phyloP scores from a whole-genome alignment of 2,888 invertebrate genomes.

The Conomelus anceps region DNA sequence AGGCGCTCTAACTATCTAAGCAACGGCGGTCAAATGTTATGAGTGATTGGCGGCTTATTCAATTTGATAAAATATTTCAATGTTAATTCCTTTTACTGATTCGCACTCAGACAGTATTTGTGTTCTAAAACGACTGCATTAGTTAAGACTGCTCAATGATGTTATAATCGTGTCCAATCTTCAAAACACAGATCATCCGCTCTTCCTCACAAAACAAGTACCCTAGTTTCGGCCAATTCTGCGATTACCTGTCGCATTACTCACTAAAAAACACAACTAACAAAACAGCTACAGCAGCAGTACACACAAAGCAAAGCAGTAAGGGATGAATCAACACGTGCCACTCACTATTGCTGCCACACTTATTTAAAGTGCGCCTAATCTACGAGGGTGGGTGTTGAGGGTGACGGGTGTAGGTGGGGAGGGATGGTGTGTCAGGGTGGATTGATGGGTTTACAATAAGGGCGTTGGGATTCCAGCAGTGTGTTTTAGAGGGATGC shows the following conservation, averaged over 20 bases:
- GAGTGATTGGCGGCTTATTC: too few relatives aligned
- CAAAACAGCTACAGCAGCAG: not conserved
- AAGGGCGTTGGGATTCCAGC: not conserved
- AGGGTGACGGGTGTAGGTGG: not conserved
- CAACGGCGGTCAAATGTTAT: too few relatives aligned
- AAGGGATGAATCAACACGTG: not conserved
- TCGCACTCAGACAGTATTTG: too few relatives aligned
- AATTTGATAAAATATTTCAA: too few relatives aligned
- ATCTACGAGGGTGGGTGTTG: not conserved
- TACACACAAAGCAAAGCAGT: not conserved
- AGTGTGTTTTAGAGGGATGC: not conserved
- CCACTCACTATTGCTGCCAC: not conserved
- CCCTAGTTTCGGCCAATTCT: not conserved
- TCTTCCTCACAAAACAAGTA: not conserved
- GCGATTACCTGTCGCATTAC: not conserved
- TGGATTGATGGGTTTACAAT: not conserved
- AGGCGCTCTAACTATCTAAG: too few relatives aligned
- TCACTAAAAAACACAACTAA: not conserved
- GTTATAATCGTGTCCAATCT: too few relatives aligned
- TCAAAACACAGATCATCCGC: not conserved
- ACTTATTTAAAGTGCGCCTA: not conserved
- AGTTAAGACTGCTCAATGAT: too few relatives aligned
- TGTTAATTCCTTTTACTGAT: too few relatives aligned
- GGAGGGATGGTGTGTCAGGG: not conserved
- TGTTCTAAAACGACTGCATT: too few relatives aligned